phyloP scores from a whole-genome alignment of 2,797 vertebrate species.

The Emydoidea blandingii region DNA sequence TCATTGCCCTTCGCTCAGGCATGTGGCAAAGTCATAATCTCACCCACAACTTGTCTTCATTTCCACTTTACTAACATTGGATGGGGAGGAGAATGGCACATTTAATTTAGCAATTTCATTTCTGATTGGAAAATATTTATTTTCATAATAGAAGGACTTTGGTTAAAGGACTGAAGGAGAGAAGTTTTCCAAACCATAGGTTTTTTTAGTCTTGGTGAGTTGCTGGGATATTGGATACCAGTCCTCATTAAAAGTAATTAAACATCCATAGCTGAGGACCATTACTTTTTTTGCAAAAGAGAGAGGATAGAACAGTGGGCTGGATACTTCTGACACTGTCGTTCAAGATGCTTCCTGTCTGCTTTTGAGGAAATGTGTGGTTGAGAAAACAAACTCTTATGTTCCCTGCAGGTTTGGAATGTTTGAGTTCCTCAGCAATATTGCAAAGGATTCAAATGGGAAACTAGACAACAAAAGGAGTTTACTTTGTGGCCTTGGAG shows the following conservation, averaged over 20 bases:
- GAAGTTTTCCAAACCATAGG: background rate
- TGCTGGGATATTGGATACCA: background rate
- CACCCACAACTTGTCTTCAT: background rate
- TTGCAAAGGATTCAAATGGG: slow-evolving; percentile 82
- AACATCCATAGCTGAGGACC: background rate
- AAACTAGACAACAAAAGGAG: slow-evolving; percentile 85
- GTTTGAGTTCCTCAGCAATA: slow-evolving; percentile 86
- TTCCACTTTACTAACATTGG: background rate
- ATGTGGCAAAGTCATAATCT: background rate
- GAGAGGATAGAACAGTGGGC: background rate
- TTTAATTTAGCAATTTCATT: background rate
- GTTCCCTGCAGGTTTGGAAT: slow-evolving; percentile 82
- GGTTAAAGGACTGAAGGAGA: background rate
- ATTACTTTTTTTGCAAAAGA: background rate
- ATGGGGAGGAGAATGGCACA: background rate
- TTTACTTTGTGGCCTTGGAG: slow-evolving; percentile 84
- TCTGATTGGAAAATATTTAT: background rate
- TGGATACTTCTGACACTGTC: background rate
- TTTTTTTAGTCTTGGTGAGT: background rate
- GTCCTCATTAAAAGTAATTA: background rate
- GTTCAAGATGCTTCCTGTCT: background rate
- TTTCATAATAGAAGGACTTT: background rate
- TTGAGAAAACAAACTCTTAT: background rate
- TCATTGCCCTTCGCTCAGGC: background rate
- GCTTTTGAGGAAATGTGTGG: background rate